These are phyloP conservation scores for Macaca mulatta DNA, from an alignment of 2,113 vertebrate genomes.

Conservation along the genomic window DNA sequence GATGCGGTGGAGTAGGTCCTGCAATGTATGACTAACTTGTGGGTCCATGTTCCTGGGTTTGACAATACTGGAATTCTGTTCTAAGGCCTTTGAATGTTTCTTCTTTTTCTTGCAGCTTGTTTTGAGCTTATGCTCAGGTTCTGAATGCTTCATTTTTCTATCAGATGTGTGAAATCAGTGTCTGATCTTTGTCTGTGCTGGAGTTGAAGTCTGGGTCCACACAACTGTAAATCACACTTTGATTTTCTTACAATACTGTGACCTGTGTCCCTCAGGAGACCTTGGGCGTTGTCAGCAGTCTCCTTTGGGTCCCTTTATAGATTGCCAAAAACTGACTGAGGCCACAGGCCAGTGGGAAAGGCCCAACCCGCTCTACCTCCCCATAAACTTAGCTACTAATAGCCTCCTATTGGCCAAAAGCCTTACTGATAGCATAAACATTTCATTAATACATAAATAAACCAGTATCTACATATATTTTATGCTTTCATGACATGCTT, in stretches of 20 bases:
- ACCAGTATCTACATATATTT: not conserved
- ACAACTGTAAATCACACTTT: too few species aligned
- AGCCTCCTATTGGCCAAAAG: not conserved
- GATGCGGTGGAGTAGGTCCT: too few species aligned
- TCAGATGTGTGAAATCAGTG: too few species aligned
- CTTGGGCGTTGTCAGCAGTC: too few species aligned
- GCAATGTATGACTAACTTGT: too few species aligned
- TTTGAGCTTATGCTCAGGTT: not conserved
- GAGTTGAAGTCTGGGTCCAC: too few species aligned
- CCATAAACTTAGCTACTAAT: not conserved
- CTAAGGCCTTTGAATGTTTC: not conserved
- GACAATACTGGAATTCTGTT: not conserved
- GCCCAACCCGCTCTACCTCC: not conserved
- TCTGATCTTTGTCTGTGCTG: too few species aligned
- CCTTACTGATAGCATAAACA: not conserved
- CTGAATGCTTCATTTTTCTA: not conserved
- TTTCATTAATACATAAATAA: not conserved
- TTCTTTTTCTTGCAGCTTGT: not conserved
- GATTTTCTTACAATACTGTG: too few species aligned
- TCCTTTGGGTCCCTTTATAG: too few species aligned
- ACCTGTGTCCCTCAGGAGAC: too few species aligned
- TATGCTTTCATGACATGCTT: not conserved
- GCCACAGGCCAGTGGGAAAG: too few species aligned
- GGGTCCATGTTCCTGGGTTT: not conserved
- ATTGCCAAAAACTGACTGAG: too few species aligned